phyloP scores from a whole-genome alignment of 2,113 vertebrate genomes.

The Nothobranchius furzeri region DNA sequence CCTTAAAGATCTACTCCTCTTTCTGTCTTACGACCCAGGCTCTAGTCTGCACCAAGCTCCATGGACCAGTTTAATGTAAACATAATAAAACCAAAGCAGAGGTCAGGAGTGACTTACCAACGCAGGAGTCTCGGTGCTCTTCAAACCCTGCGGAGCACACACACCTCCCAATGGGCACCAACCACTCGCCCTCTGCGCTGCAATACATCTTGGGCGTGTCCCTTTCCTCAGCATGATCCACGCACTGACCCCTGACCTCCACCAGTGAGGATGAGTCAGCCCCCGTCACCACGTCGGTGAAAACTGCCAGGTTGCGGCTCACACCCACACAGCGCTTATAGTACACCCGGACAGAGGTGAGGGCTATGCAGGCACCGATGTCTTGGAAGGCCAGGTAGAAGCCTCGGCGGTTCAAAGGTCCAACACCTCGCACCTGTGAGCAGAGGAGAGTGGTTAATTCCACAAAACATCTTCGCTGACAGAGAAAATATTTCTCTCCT shows the following conservation, averaged over 20 bases:
- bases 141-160: slow-evolving; percentile 94
- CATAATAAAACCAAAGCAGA: not conserved
- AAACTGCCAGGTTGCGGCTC: slow-evolving; percentile 90
- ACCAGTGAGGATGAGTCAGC: slow-evolving; percentile 95
- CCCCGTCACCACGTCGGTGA: slow-evolving; percentile 92
- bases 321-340: slow-evolving; percentile 93
- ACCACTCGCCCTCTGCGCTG: slow-evolving; percentile 97
- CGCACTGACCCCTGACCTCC: slow-evolving; percentile 92
- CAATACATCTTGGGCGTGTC: slow-evolving; percentile 99
- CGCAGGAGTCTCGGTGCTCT: slow-evolving; percentile 88
- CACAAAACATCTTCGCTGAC: not conserved
- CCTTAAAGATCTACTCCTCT: not conserved
- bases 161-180: slow-evolving; percentile 95
- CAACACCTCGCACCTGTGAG: slow-evolving; percentile 84
- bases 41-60: not conserved
- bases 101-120: slow-evolving; percentile 78
- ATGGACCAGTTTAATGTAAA: not conserved
- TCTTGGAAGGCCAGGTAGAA: slow-evolving; percentile 99
- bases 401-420: slow-evolving; percentile 87
- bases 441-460: not conserved
- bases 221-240: slow-evolving; percentile 91
- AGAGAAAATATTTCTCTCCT: not conserved
- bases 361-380: slow-evolving; percentile 93
- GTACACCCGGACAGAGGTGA: slow-evolving; percentile 92
- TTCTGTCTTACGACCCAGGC: not conserved